These are phyloP conservation scores for Mormyrus hasselquistii DNA, from an alignment of 2,797 vertebrate genomes.

Conservation along the genomic window DNA sequence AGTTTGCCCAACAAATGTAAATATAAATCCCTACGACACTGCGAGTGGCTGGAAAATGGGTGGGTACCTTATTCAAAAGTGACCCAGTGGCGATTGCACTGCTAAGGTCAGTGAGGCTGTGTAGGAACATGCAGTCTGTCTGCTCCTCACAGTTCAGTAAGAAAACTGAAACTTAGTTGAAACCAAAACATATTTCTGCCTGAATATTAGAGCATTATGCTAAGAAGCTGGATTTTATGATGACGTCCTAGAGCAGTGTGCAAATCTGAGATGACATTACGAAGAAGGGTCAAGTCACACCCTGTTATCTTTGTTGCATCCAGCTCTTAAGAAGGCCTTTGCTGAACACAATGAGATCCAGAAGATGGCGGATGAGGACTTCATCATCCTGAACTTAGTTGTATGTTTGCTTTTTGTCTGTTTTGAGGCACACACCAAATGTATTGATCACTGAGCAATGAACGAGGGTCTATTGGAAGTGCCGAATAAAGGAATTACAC, in stretches of 20 bases:
- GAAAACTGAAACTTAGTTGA: neutral
- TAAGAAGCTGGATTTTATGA: neutral
- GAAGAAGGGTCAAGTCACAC: neutral
- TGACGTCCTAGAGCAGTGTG: neutral
- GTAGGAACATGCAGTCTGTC: neutral
- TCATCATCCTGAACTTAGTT: conserved; percentile 82
- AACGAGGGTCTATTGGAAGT: neutral
- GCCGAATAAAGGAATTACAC: neutral
- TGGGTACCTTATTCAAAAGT: neutral
- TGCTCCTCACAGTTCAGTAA: neutral
- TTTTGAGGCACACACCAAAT: neutral
- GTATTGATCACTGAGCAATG: neutral
- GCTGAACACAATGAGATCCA: conserved; percentile 76
- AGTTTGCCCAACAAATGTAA: neutral
- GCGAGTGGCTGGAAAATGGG: neutral
- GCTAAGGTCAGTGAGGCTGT: neutral
- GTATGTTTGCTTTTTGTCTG: conserved; percentile 59
- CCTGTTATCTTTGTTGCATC: conserved; percentile 4
- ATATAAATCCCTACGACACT: neutral
- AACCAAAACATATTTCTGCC: neutral
- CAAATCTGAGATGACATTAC: neutral
- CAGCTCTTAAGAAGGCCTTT: conserved; percentile 82
- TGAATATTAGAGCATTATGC: neutral
- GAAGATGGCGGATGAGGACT: conserved; percentile 75
- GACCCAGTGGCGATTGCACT: neutral